These are phyloP conservation scores for Agrotis segetum DNA, from an alignment of 2,888 invertebrate species.

Conservation along the genomic window DNA sequence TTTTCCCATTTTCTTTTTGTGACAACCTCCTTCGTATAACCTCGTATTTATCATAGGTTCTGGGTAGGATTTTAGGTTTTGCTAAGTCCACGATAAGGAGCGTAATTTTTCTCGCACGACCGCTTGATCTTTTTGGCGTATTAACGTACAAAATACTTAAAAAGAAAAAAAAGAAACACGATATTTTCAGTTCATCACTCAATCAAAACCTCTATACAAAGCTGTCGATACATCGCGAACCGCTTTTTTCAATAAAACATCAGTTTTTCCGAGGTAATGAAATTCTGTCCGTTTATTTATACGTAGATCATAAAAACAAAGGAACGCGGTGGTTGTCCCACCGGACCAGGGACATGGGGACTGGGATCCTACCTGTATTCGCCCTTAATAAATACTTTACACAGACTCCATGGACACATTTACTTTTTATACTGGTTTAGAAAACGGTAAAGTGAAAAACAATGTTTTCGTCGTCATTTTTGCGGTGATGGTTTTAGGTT, in stretches of 20 bases:
- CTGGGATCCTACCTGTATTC: slow-evolving; percentile 44
- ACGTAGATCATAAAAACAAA: slow-evolving; percentile 73
- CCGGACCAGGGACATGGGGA: slow-evolving; percentile 59
- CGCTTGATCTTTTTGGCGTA: background rate
- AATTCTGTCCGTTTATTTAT: slow-evolving; percentile 59
- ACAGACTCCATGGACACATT: slow-evolving; percentile 68
- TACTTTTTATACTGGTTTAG: slow-evolving; percentile 71
- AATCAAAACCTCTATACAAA: slow-evolving; percentile 2
- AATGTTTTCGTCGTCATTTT: slow-evolving; percentile 54
- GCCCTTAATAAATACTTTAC: slow-evolving; percentile 82
- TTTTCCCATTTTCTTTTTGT: background rate
- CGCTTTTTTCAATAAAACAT: slow-evolving; percentile 14
- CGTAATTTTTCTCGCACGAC: background rate
- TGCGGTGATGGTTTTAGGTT: slow-evolving; percentile 20
- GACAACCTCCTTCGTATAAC: too few species aligned
- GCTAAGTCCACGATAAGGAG: slow-evolving; percentile 5
- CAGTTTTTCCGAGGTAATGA: slow-evolving; percentile 56
- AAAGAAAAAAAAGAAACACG: background rate
- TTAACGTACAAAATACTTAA: background rate
- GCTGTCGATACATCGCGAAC: slow-evolving; percentile 2
- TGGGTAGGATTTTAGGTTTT: background rate
- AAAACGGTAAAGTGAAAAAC: slow-evolving; percentile 71
- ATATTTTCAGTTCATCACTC: background rate
- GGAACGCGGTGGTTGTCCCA: slow-evolving; percentile 70
- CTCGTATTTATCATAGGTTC: background rate